Evolutionary conservation across 2,888 invertebrate species (phyloP).

Genomic region (Leptarthrus brevirostris): DNA sequence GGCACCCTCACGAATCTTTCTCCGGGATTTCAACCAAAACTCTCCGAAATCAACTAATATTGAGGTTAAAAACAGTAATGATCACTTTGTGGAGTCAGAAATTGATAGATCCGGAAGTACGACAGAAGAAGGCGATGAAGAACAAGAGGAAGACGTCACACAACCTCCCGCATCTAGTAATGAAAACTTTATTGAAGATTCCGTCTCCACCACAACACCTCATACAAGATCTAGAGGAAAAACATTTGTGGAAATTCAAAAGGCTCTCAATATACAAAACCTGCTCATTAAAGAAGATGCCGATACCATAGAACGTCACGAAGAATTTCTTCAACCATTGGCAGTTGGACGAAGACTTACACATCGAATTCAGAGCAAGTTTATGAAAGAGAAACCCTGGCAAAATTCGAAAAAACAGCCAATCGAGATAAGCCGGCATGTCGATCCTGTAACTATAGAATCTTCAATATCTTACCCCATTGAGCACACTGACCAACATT

Average conservation of each 20-base stretch:
- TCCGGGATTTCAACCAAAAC: conserved; percentile 62
- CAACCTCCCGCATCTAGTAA: not conserved
- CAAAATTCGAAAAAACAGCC: conserved; percentile 59
- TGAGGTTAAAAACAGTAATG: not conserved
- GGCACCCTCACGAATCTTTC: conserved; percentile 63
- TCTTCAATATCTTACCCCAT: conserved; percentile 7
- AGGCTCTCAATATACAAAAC: conserved; percentile 70
- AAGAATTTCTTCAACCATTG: conserved; percentile 58
- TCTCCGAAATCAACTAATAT: conserved; percentile 7
- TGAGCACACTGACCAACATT: not conserved
- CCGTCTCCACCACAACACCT: not conserved
- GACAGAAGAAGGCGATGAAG: not conserved
- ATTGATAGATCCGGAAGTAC: not conserved
- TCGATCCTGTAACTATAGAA: not conserved
- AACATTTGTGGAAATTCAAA: conserved; percentile 74
- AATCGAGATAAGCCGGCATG: not conserved
- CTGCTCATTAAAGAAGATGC: conserved; percentile 65
- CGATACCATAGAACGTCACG: conserved; percentile 62
- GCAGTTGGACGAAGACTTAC: not conserved
- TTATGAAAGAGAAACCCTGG: conserved; percentile 26
- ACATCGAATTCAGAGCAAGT: conserved; percentile 22
- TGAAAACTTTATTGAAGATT: not conserved
- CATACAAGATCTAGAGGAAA: conserved; percentile 59
- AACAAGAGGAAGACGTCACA: not conserved
- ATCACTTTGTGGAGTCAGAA: not conserved